Evolutionary conservation across 2,113 vertebrate genomes (phyloP).

Genomic region (Eurystomus gularis): DNA sequence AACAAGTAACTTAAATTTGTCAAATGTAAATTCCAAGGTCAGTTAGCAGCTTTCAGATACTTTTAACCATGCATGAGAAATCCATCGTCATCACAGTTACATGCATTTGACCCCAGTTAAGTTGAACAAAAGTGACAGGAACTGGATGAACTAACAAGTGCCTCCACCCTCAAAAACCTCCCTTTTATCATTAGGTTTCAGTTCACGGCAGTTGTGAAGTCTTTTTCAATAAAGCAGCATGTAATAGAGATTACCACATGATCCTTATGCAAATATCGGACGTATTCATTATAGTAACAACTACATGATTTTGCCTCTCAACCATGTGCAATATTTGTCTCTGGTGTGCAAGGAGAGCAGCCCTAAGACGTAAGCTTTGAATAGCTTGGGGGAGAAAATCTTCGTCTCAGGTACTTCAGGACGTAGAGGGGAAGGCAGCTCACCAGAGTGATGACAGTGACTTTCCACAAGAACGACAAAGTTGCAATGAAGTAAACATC

Average conservation of each 20-base stretch:
- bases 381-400: constrained; percentile 96
- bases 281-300: not conserved
- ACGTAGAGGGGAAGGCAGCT: constrained; percentile 97
- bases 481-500: constrained; percentile 96
- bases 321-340: not conserved
- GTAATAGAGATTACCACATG: constrained; percentile 3
- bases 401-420: constrained; percentile 93
- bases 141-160: not conserved
- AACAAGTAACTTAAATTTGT: constrained; percentile 11
- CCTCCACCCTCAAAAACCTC: not conserved
- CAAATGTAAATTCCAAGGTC: constrained; percentile 55
- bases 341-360: not conserved
- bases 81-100: not conserved
- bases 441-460: constrained; percentile 93
- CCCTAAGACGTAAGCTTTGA: constrained; percentile 93
- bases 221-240: constrained; percentile 16
- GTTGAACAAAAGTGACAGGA: not conserved
- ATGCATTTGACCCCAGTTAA: not conserved
- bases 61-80: not conserved
- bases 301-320: constrained; percentile 24
- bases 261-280: not conserved
- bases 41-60: constrained; percentile 57
- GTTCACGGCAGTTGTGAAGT: not conserved
- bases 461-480: constrained; percentile 96
- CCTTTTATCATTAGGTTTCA: not conserved